Base-by-base conservation (phyloP, 2,888 invertebrate species). In the Rapana venosa region DNA sequence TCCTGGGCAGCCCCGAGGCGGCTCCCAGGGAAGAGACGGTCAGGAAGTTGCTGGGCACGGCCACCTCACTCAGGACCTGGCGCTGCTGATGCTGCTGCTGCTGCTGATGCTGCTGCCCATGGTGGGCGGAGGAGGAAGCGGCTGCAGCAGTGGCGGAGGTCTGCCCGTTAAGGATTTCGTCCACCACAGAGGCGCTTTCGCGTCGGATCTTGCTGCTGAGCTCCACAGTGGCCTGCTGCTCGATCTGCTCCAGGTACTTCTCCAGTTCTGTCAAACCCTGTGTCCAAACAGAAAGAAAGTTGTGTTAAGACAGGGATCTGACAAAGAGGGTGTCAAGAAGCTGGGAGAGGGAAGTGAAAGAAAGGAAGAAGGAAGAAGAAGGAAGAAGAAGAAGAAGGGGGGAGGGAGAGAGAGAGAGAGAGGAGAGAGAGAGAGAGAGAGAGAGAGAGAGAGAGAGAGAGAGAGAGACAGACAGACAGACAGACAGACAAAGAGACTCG, bases 171-270 rank as follows among this genome's bases (percentile, higher is more conserved):
- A 97, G 97, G 96, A 97, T 97, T 94, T 97, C 97, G 96, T 97
- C 97, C 92, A 97, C 97, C 91, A 97, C 97, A 26, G 97, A 97
- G 32, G 97, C 97, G 93, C 97, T 97, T 95, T 97, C 97, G 92
- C 97, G 96, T 92, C 97, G 96, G 92, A 97, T 96, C 95, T 97
- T 97, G 89, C 94, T 94, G 91, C 88, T 90, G 90, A 22, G n/a
- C 15, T 13, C 89, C 30, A 88, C 88, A 88, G 91, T 91, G 90
- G 93, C 79, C 91, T 93, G 90, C 22, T 92, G 92, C 84, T 98
- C 97, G 97, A 97, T 97, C 93, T 97, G 97, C 96, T 98, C 98
- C 96, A 98, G 97, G 96, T 98, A 91, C 35, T 88, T 91, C 36
- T 92, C 92, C 81, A 92, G 88, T 1, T 90, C 98, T 70, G 91